Evolutionary conservation across 1,140 invertebrate genomes (phyloP).

Genomic region (Globodera rostochiensis): DNA sequence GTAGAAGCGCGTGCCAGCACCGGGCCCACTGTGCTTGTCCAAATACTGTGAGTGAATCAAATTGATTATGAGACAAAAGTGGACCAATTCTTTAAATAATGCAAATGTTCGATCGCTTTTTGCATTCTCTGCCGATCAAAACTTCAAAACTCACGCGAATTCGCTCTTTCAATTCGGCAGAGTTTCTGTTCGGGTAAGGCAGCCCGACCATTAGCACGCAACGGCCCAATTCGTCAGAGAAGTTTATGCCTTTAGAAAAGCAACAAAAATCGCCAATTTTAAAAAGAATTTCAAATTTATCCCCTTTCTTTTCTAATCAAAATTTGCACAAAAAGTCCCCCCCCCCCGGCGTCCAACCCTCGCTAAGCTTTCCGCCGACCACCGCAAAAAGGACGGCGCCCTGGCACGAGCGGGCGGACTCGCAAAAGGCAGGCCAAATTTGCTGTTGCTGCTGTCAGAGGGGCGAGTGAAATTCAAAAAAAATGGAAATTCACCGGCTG

Average conservation of each 20-base stretch:
- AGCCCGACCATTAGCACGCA: constrained; percentile 92
- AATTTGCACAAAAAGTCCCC: not conserved
- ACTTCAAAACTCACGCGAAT: constrained; percentile 72
- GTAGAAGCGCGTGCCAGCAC: constrained; percentile 79
- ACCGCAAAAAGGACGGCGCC: constrained; percentile 44
- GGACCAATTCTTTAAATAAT: too few species aligned
- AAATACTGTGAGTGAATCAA: constrained; percentile 38
- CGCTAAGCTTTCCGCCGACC: constrained; percentile 48
- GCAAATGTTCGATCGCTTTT: not conserved
- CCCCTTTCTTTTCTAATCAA: not conserved
- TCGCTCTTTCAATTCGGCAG: constrained; percentile 86
- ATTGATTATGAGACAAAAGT: not conserved
- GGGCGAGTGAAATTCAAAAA: too few species aligned
- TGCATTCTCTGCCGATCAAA: not conserved
- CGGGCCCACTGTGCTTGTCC: constrained; percentile 29
- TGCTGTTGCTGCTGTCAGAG: constrained; percentile 1
- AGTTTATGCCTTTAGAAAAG: constrained; percentile 83
- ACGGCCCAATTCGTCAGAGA: constrained; percentile 88
- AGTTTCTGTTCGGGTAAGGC: constrained; percentile 87
- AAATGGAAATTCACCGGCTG: too few species aligned
- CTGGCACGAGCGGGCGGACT: constrained; percentile 17
- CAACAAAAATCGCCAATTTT: not conserved
- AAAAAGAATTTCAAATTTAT: too few species aligned
- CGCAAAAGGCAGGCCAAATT: constrained; percentile 40
- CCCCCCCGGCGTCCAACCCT: constrained; percentile 30